Conservation (phyloP, 2,888 invertebrate genomes). For the Cephus sareptanus region DNA sequence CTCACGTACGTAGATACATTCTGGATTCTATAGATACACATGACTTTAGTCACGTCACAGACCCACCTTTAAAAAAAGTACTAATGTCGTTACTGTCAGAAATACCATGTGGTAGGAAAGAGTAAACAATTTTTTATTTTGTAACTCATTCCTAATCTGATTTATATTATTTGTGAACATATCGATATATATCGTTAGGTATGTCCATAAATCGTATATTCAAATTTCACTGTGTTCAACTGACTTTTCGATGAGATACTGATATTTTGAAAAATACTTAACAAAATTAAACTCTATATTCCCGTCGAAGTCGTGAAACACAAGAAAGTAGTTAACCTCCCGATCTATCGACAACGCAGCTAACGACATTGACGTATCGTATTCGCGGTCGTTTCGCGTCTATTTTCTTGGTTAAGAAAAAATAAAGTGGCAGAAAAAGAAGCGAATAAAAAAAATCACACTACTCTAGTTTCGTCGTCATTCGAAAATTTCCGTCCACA, state of each 20-base stretch:
- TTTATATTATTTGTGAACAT: no score
- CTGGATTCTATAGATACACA: neutral
- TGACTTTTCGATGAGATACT: neutral
- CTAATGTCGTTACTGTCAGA: neutral
- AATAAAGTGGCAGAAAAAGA: neutral
- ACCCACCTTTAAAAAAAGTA: neutral
- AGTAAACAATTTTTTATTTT: neutral
- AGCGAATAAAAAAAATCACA: neutral
- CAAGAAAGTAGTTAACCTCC: constrained; percentile 30
- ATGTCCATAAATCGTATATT: neutral
- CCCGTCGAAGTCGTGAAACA: constrained; percentile 17
- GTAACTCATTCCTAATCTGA: neutral
- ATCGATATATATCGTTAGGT: neutral
- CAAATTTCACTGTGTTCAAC: neutral
- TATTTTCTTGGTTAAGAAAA: neutral
- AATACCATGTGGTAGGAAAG: neutral
- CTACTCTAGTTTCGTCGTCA: neutral
- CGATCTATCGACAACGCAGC: neutral
- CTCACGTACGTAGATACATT: neutral
- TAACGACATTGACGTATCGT: constrained; percentile 13
- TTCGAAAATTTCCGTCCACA: neutral
- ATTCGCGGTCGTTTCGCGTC: constrained; percentile 17
- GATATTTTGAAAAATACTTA: neutral
- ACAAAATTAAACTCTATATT: neutral
- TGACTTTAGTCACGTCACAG: neutral